Evolutionary conservation across 2,113 vertebrate genomes (phyloP), one percentile per base, ranked within the genome.

Genomic region (Calypte anna): DNA sequence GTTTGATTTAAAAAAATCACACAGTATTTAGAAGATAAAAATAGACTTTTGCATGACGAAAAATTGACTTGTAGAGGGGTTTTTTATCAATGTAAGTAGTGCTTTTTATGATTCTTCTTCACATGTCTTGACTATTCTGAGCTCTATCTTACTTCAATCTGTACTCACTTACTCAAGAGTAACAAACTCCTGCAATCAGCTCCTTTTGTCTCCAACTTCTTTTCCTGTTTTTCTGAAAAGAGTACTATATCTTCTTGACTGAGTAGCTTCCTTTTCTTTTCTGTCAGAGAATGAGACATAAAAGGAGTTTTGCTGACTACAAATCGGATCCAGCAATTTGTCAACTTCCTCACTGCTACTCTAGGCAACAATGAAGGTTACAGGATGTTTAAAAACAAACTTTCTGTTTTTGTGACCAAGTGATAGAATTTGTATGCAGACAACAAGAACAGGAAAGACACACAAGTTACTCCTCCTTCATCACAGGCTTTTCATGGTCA

Each of bases 271-370:
- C 43, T 90, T 87, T 94, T 73, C 78, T 94, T 82, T 87, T 69
- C 62, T 94, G 78, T 50, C 74, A 87, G 67, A 82, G 70, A 92
- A 87, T 76, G 74, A 92, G 62, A 87, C 62, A 76, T 82, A 69
- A 77, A 93, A 91, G 59, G 54, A 79, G 31, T 87, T 91, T 82
- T 92, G 74, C 84, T 94, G 84, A 91, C 94, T 93, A 85, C 74
- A 82, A 90, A 94, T 85, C 82, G 70, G 82, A 91, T 53, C 76
- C 9, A 4, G 67, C 51, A 94, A 91, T 85, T 87, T 82, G 51
- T 93, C 91, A 93, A 80, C 67, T 92, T 66, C 78, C 76, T 50
- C 54, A 14, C 77, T 54, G 46, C 62, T 84, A 51, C 44, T 87
- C 27, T 78, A 92, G 51, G 74, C 72, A 82, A 82, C 79, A 91